A percentile compares a stretch with the other conserved stretches of the same genome.
These are phyloP conservation scores for Etheostoma spectabile DNA, from an alignment of 2,113 vertebrate genomes.

Conservation along the genomic window DNA sequence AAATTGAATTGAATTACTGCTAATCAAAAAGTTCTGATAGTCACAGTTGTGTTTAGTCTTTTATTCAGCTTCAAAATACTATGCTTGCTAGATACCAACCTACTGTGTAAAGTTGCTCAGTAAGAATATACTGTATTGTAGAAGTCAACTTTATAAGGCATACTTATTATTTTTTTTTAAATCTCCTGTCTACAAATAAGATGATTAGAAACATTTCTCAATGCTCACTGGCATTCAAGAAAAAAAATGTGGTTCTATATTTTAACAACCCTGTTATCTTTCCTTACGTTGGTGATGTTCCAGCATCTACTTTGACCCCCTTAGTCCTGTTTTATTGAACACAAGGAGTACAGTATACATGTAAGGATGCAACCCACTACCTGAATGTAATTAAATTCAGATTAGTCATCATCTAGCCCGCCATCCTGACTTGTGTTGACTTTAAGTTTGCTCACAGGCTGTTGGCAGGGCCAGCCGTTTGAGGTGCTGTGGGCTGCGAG, in stretches of 20 bases:
- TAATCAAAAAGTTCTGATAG: background rate
- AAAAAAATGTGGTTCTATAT: background rate
- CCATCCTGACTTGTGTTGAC: constrained; percentile 50
- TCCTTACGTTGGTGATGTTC: background rate
- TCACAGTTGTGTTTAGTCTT: background rate
- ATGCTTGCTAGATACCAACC: background rate
- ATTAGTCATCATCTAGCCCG: constrained; percentile 42
- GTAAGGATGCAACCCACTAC: constrained; percentile 14
- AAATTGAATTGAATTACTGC: too few relatives aligned
- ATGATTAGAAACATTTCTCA: too few relatives aligned
- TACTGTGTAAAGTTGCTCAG: background rate
- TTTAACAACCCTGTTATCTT: background rate
- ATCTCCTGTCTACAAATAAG: too few relatives aligned
- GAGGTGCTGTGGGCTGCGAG: constrained; percentile 61
- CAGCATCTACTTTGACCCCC: background rate
- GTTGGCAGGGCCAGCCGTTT: constrained; percentile 60
- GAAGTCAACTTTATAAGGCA: background rate
- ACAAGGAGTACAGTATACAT: background rate
- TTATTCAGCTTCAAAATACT: background rate
- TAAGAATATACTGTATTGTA: background rate
- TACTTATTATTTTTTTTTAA: background rate
- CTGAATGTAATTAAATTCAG: constrained; percentile 59
- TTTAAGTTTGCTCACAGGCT: constrained; percentile 68
- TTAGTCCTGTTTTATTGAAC: background rate
- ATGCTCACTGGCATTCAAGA: background rate